A percentile compares a stretch with the other conserved stretches of the same genome.
phyloP scores from a whole-genome alignment of 2,797 vertebrate genomes.

The Pyrocephalus nanus region DNA sequence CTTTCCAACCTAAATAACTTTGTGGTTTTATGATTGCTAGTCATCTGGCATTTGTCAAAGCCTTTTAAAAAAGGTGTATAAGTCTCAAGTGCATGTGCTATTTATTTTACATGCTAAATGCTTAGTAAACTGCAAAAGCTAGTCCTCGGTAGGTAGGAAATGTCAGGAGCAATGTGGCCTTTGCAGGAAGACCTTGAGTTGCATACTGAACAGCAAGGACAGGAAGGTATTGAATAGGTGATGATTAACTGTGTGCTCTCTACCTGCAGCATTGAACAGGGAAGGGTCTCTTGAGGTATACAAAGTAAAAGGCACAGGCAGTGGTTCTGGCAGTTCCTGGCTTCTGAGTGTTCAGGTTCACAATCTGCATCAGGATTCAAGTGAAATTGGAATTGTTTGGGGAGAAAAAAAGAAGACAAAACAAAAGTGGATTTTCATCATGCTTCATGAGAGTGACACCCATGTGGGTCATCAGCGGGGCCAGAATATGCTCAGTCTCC shows the following conservation, averaged over 20 bases:
- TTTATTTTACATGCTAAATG: slow-evolving; percentile 38
- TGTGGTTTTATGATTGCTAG: neutral
- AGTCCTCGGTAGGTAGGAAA: neutral
- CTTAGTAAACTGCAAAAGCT: slow-evolving; percentile 7
- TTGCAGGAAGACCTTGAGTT: neutral
- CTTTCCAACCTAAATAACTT: neutral
- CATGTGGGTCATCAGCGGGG: neutral
- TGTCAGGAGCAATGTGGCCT: slow-evolving; percentile 17
- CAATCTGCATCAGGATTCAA: neutral
- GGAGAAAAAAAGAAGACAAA: neutral
- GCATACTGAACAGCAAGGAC: slow-evolving; percentile 23
- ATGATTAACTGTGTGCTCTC: neutral
- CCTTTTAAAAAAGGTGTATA: neutral
- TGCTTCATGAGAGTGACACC: neutral
- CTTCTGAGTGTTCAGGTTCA: neutral
- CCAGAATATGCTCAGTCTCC: neutral
- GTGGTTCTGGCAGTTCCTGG: neutral
- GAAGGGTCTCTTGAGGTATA: neutral
- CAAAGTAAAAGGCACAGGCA: neutral
- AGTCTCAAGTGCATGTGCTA: neutral
- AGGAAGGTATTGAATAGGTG: neutral
- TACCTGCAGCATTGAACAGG: neutral
- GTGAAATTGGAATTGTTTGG: neutral
- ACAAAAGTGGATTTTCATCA: neutral
- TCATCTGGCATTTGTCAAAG: neutral